Base-by-base conservation (phyloP, 2,113 vertebrate species). In the Poicephalus gulielmi region DNA sequence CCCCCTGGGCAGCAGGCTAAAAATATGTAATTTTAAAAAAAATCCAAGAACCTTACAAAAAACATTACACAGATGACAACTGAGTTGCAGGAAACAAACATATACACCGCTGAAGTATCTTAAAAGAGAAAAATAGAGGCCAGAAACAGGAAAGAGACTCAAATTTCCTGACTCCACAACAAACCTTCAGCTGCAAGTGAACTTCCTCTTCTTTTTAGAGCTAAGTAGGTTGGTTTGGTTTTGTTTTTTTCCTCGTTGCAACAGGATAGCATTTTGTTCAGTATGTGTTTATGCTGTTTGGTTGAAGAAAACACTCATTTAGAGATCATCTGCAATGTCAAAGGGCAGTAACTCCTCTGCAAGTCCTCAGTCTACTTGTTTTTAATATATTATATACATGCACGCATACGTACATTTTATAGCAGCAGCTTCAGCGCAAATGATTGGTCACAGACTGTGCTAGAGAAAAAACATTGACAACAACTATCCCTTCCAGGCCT, bases 181-280 rank as follows among this genome's bases (percentile, higher is more conserved):
- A 91, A 59, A 27, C 19, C 43, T 86, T 52, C 10, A 93, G 88
- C 69, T 90, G 35, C 35, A 64, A 68, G n/a, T 6, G 24, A 90
- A 92, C 68, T 93, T 96, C 92, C 88, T 90, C 64, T 57, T 69
- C 70, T 52, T 79, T 69, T 85, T 16, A 83, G 50, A 91, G n/a
- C 67, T 64, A 74, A 68, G 60, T 11, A 91, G 49, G 35, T 64
- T 59, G 57, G 57, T n/a, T 59, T 59, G 22, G 33, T 59, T 59
- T 59, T 35, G 33, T 44, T 69, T 69, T 77, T 63, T 33, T 13
- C 16, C 49, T 64, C 19, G 19, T 55, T 92, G 55, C 71, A 88
- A 74, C 37, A 90, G 60, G 30, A 59, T 10, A 77, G 43, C 37
- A 80, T 66, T 77, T 88, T 83, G 46, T 63, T 81, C 60, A 50